Evolutionary conservation across 2,888 invertebrate genomes (phyloP), one percentile per base, ranked within the genome.

Genomic region (Limnephilus rhombicus): DNA sequence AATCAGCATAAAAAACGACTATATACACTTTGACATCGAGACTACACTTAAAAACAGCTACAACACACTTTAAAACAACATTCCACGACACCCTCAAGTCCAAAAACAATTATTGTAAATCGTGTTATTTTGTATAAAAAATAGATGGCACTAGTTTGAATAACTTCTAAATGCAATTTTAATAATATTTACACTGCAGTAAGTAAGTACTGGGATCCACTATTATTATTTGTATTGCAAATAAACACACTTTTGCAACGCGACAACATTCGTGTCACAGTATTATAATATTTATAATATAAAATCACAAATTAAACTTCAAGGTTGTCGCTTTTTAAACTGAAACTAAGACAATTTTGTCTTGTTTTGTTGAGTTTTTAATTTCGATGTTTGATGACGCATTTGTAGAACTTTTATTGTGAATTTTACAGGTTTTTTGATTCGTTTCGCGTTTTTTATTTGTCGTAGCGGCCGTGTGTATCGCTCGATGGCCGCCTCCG

Each of bases 401-500:
- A 49, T 29, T 68, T 18, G 68, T 68, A 5, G 7, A 68, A 24
- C 41, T 41, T 4, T 24, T 68, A 53, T 18, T 41, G 86, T 41
- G 24, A 5, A n/a, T 45, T 86, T 45, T 37, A 83, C 83, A 37
- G 37, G 83, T 83, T 83, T 49, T 83, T 34, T n/a, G 24, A n/a
- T 15, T 34, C 37, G 83, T 83, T 83, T 34, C 83, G 86, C 86
- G 87, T n/a, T 68, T 68, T 68, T 68, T 68, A 68, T 9, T n/a
- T 68, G n/a, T 45, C 86, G 86, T 29, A 87, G 87, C 87, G 87
- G 87, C 87, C 87, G 87, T 87, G 49, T n/a, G 1, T 13, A n/a
- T 18, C 53, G 88, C 82, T 91, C 88, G 87, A 15, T 53, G 91
- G 88, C 91, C 82, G 91, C 88, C 88, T 81, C 83, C 80, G 88